phyloP scores from a whole-genome alignment of 2,888 invertebrate species.

The Gerris lacustris region DNA sequence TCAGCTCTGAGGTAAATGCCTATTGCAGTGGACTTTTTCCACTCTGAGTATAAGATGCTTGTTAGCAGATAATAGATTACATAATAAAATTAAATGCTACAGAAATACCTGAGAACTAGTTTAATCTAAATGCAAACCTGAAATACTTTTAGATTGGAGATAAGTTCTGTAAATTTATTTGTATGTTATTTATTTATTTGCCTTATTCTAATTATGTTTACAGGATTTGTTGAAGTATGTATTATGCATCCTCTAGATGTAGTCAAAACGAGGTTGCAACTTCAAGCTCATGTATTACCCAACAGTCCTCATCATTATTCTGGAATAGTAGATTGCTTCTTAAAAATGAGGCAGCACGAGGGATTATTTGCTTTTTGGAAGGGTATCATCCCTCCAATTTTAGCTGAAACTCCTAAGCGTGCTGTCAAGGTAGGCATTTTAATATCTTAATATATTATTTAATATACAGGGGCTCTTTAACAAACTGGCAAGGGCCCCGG shows the following conservation, averaged over 20 bases:
- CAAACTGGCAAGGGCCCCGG: too few species aligned
- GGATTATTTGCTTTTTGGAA: conserved; percentile 80
- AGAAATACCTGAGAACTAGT: too few species aligned
- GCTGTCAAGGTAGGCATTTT: conserved; percentile 58
- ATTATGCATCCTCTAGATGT: conserved; percentile 93
- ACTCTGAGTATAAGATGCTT: too few species aligned
- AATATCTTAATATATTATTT: not conserved
- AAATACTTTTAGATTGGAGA: too few species aligned
- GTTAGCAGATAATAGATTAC: too few species aligned
- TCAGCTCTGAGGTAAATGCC: too few species aligned
- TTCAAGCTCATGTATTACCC: conserved; percentile 46
- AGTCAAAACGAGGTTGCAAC: conserved; percentile 78
- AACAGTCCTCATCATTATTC: conserved; percentile 41
- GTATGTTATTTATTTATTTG: not conserved
- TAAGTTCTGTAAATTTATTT: not conserved
- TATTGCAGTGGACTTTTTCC: too few species aligned
- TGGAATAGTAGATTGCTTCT: conserved; percentile 75
- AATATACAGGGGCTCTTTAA: not conserved
- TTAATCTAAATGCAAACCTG: too few species aligned
- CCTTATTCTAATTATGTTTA: conserved; percentile 7
- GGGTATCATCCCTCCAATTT: conserved; percentile 82
- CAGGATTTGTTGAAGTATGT: conserved; percentile 81
- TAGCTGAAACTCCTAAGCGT: conserved; percentile 89
- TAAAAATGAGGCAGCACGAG: conserved; percentile 76
- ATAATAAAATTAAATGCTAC: too few species aligned